These are phyloP conservation scores for Phyllostomus hastatus DNA, from an alignment of 2,113 vertebrate genomes.

Conservation along the genomic window DNA sequence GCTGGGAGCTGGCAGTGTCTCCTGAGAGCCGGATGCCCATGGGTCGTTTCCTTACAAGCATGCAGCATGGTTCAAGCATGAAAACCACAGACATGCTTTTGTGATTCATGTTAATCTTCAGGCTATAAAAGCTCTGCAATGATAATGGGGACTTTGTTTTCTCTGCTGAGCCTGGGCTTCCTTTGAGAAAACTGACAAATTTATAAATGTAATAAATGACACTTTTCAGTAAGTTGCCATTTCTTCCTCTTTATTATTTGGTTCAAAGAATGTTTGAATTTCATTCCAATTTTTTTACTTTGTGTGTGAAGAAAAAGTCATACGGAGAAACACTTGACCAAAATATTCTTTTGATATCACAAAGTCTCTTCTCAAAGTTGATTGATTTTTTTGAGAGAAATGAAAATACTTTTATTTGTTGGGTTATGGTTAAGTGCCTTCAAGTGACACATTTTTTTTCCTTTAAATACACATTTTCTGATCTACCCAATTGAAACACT, in stretches of 20 bases:
- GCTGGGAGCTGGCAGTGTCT: not conserved
- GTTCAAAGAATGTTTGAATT: conserved; percentile 5
- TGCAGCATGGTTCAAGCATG: not conserved
- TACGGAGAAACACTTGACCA: not conserved
- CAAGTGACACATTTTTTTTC: not conserved
- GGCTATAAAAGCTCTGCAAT: not conserved
- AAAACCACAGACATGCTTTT: not conserved
- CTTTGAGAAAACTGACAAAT: not conserved
- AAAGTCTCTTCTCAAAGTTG: not conserved
- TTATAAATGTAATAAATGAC: not conserved
- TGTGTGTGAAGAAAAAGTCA: not conserved
- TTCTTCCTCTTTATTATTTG: not conserved
- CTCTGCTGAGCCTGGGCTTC: not conserved
- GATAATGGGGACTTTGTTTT: not conserved
- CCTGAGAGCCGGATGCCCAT: not conserved
- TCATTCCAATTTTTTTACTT: conserved; percentile 8
- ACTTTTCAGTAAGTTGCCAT: not conserved
- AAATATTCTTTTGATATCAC: not conserved
- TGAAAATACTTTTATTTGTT: conserved; percentile 39
- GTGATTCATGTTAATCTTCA: not conserved
- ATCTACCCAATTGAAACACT: not conserved
- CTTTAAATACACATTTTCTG: conserved; percentile 2
- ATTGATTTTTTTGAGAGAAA: not conserved
- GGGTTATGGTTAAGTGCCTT: not conserved
- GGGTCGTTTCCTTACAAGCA: not conserved